phyloP scores from a whole-genome alignment of 2,888 invertebrate species.

The Taenaris catops region DNA sequence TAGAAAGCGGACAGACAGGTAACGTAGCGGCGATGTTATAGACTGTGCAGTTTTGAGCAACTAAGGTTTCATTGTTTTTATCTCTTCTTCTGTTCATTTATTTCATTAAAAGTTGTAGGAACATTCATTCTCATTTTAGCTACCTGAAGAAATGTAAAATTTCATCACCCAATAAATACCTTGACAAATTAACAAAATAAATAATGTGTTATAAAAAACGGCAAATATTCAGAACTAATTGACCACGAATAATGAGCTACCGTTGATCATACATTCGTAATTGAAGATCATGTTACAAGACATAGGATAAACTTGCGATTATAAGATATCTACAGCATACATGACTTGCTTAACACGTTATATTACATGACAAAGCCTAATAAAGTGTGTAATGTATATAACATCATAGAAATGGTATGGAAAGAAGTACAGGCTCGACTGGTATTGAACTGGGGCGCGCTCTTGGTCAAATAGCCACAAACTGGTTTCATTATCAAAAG shows the following conservation, averaged over 20 bases:
- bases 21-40: too few relatives aligned
- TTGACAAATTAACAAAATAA: too few relatives aligned
- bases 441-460: conserved; percentile 71
- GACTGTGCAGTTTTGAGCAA: too few relatives aligned
- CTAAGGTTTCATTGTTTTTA: too few relatives aligned
- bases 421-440: conserved; percentile 41
- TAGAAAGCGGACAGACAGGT: too few relatives aligned
- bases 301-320: conserved; percentile 30
- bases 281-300: conserved; percentile 28
- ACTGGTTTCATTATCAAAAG: conserved; percentile 79
- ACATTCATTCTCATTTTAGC: too few relatives aligned
- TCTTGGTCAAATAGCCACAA: conserved; percentile 69
- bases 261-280: conserved; percentile 50
- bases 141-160: too few relatives aligned
- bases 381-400: conserved; percentile 46
- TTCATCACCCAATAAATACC: too few relatives aligned
- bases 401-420: conserved; percentile 30
- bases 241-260: conserved; percentile 31
- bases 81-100: too few relatives aligned
- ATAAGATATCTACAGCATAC: conserved; percentile 29
- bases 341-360: conserved; percentile 34
- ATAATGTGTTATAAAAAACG: conserved; percentile 8
- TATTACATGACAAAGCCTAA: conserved; percentile 15
- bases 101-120: too few relatives aligned
- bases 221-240: conserved; percentile 13